A percentile compares a stretch with the other conserved stretches of the same genome.
Evolutionary conservation across 2,888 invertebrate species (phyloP).

Genomic region (Polylopha cassiicola): DNA sequence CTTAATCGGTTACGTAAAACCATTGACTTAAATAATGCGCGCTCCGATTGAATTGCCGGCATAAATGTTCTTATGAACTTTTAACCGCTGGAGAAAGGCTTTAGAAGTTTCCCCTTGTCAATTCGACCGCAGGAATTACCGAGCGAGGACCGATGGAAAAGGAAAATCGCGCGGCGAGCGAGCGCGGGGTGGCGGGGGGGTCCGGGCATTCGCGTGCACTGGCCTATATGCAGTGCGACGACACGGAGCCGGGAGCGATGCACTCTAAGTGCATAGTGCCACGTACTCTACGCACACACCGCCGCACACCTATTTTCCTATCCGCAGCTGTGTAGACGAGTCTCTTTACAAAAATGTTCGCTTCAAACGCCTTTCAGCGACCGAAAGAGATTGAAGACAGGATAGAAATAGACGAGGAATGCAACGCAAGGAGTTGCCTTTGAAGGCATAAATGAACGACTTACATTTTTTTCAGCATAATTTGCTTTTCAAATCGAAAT

Average conservation of each 20-base stretch:
- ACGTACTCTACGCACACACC: slow-evolving; percentile 68
- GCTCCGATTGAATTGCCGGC: no score
- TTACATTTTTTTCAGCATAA: no score
- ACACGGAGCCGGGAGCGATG: slow-evolving; percentile 76
- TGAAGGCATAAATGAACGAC: no score
- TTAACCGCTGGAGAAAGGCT: slow-evolving; percentile 50
- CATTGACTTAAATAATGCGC: no score
- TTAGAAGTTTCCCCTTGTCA: slow-evolving; percentile 60
- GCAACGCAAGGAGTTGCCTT: no score
- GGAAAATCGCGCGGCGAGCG: slow-evolving; percentile 70
- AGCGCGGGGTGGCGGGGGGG: slow-evolving; percentile 40
- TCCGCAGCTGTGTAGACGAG: slow-evolving; percentile 52
- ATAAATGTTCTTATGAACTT: slow-evolving; percentile 10
- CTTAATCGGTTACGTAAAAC: no score
- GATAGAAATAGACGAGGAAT: slow-evolving; percentile 8
- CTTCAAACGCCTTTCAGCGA: slow-evolving; percentile 58
- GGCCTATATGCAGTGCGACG: slow-evolving; percentile 78
- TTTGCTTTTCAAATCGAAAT: no score
- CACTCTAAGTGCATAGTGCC: slow-evolving; percentile 70
- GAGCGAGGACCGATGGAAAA: slow-evolving; percentile 62
- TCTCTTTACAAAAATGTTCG: slow-evolving; percentile 56
- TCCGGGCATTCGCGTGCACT: slow-evolving; percentile 74
- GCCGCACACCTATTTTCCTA: slow-evolving; percentile 61
- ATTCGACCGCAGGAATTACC: slow-evolving; percentile 60
- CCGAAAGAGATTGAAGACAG: slow-evolving; percentile 47